These are phyloP conservation scores for Andricus curvator DNA, from an alignment of 2,888 invertebrate genomes.

Conservation along the genomic window DNA sequence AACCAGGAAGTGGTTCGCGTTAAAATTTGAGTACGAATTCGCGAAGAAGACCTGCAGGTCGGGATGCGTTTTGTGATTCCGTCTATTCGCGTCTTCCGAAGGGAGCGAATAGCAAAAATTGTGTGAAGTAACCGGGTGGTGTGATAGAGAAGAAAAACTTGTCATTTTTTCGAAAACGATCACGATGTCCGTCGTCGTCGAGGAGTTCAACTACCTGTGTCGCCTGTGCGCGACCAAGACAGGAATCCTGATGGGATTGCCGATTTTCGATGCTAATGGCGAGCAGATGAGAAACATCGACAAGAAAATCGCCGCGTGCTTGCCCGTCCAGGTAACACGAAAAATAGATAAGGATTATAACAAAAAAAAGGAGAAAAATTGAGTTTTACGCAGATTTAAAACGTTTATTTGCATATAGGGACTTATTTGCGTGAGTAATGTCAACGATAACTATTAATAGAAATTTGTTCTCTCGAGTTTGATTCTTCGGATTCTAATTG, in stretches of 20 bases:
- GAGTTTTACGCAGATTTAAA: not conserved
- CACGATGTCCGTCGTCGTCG: constrained; percentile 60
- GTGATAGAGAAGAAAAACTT: not conserved
- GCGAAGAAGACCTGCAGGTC: not conserved
- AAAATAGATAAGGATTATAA: not conserved
- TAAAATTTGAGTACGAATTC: constrained; percentile 8
- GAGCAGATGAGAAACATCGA: constrained; percentile 79
- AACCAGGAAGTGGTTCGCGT: constrained; percentile 1
- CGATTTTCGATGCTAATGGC: constrained; percentile 78
- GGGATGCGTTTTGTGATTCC: constrained; percentile 8
- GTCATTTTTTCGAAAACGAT: constrained; percentile 50
- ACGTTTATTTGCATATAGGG: not conserved
- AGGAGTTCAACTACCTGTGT: constrained; percentile 76
- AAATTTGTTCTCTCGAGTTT: not conserved
- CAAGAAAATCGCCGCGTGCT: constrained; percentile 81
- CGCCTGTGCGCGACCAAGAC: constrained; percentile 78
- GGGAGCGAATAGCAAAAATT: not conserved
- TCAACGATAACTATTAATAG: constrained; percentile 26
- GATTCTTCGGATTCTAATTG: not conserved
- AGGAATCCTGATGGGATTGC: constrained; percentile 76
- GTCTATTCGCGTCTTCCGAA: not conserved
- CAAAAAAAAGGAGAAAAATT: not conserved
- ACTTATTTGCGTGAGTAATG: not conserved
- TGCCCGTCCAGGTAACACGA: constrained; percentile 80
- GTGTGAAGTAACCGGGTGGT: constrained; percentile 36